Conservation (phyloP, 2,888 invertebrate species). For the Philopedon plagiatum region DNA sequence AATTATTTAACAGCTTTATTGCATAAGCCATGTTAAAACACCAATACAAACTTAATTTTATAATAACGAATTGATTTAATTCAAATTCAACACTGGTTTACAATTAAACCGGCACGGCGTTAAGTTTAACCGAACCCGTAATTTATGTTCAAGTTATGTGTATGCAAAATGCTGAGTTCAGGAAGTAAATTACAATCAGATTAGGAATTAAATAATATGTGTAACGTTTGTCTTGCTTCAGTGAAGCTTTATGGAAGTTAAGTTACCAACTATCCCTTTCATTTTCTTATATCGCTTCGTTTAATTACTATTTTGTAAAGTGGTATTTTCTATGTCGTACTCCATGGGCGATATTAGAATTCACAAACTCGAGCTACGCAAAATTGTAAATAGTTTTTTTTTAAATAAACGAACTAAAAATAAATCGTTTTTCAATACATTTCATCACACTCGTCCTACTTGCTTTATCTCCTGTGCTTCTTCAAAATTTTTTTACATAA, state of each 20-base stretch:
- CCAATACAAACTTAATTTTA: background rate
- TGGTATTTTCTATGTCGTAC: too few species aligned
- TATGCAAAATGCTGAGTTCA: background rate
- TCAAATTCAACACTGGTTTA: background rate
- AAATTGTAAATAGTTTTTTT: too few species aligned
- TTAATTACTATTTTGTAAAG: background rate
- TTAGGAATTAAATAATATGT: background rate
- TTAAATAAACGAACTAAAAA: too few species aligned
- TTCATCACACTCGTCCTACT: too few species aligned
- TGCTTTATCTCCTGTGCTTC: too few species aligned
- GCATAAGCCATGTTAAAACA: background rate
- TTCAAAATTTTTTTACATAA: too few species aligned
- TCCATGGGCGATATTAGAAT: too few species aligned
- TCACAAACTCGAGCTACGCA: too few species aligned
- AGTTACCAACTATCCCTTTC: background rate
- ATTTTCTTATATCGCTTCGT: background rate
- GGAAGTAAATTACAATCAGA: background rate
- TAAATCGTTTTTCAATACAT: too few species aligned
- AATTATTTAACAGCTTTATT: too few species aligned
- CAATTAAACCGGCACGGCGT: background rate
- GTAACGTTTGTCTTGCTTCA: conserved; percentile 4
- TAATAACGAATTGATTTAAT: background rate
- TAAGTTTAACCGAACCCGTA: background rate
- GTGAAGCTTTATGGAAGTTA: background rate
- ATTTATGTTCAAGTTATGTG: background rate